These are phyloP conservation scores for Melitaea athalia DNA, from an alignment of 2,888 invertebrate species.

Conservation along the genomic window DNA sequence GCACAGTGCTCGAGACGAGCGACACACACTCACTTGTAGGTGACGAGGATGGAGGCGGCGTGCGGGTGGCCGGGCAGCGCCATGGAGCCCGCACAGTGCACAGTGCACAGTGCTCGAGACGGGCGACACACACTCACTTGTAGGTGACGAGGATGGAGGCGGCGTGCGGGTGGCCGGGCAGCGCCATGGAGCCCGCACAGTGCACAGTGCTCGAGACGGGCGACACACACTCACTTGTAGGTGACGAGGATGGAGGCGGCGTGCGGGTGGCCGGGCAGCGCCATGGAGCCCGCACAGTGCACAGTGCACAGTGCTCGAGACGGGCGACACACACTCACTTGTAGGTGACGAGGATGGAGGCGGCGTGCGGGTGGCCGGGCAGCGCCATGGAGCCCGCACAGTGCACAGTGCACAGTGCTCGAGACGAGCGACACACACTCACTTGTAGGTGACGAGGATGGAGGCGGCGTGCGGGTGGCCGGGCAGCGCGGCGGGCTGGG, in stretches of 20 bases:
- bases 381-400: conserved; percentile 89
- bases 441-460: conserved; percentile 84
- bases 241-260: conserved; percentile 89
- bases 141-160: conserved; percentile 88
- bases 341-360: conserved; percentile 87
- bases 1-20: background rate
- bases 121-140: conserved; percentile 50
- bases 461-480: conserved; percentile 84
- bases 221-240: conserved; percentile 54
- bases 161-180: conserved; percentile 80
- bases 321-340: conserved; percentile 49
- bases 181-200: conserved; percentile 87
- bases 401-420: background rate
- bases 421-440: conserved; percentile 32
- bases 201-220: background rate
- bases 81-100: conserved; percentile 85
- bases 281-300: conserved; percentile 86
- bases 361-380: conserved; percentile 82
- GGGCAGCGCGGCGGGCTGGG: conserved; percentile 85
- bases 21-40: conserved; percentile 57
- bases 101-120: background rate
- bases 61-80: conserved; percentile 84
- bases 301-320: background rate
- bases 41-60: conserved; percentile 89
- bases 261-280: conserved; percentile 82